A percentile compares a stretch with the other conserved stretches of the same genome.
Evolutionary conservation across 2,797 vertebrate genomes (phyloP).

Genomic region (Fundulus diaphanus): DNA sequence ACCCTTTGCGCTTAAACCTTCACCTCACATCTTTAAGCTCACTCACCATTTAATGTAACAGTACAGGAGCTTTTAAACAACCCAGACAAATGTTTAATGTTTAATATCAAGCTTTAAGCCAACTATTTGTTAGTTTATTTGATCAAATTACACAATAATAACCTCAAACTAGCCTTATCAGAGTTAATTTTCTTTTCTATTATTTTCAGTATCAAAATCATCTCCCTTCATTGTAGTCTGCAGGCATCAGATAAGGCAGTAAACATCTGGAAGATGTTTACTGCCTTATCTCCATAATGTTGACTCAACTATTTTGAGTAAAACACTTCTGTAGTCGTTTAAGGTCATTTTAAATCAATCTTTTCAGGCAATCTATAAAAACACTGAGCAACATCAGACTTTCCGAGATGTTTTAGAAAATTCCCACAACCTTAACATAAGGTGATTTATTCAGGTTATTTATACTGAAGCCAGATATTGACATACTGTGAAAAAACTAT

Average conservation of each 20-base stretch:
- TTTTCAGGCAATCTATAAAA: neutral
- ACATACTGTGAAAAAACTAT: neutral
- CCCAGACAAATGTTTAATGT: constrained; percentile 44
- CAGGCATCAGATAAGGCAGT: neutral
- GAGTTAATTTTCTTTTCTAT: neutral
- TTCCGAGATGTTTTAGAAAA: neutral
- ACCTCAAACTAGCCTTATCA: neutral
- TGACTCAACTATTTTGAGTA: too few relatives aligned
- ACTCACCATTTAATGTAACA: constrained; percentile 28
- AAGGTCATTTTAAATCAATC: neutral
- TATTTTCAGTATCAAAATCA: neutral
- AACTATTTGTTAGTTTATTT: neutral
- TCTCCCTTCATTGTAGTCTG: neutral
- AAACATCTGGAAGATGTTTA: constrained; percentile 16
- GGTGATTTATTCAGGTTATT: too few relatives aligned
- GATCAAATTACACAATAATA: neutral
- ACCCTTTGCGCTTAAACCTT: neutral
- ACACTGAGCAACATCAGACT: neutral
- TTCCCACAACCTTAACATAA: neutral
- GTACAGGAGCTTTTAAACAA: constrained; percentile 34
- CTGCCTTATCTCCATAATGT: neutral
- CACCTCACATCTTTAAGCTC: neutral
- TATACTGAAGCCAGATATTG: neutral
- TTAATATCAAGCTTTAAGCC: constrained; percentile 1
- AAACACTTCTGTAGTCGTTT: neutral